Conservation (phyloP, 1,140 invertebrate genomes). For the Drosophila miranda region DNA sequence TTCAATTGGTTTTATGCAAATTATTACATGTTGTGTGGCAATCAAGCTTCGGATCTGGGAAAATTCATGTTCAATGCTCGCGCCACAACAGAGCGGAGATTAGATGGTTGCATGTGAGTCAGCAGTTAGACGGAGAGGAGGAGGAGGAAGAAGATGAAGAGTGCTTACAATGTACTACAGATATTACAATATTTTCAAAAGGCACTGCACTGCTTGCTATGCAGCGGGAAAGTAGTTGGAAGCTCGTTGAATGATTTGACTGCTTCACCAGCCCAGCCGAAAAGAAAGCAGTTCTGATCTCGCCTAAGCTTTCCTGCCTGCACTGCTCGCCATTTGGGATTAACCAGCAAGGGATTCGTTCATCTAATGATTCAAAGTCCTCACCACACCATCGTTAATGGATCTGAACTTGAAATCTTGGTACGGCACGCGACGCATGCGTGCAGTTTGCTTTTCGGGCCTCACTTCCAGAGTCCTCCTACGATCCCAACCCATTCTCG, state of each 20-base stretch:
- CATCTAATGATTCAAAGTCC: too few species aligned
- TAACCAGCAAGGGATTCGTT: too few species aligned
- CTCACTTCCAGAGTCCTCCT: slow-evolving; percentile 9
- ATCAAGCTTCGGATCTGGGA: slow-evolving; percentile 41
- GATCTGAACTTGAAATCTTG: slow-evolving; percentile 25
- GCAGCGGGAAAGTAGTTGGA: too few species aligned
- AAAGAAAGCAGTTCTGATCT: too few species aligned
- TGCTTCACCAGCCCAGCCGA: too few species aligned
- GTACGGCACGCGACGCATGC: slow-evolving; percentile 33
- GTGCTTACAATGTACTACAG: too few species aligned
- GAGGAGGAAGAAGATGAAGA: not conserved
- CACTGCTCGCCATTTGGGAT: not conserved
- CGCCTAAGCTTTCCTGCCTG: not conserved
- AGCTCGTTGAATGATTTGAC: too few species aligned
- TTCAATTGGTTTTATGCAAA: slow-evolving; percentile 25
- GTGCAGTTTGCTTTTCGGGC: slow-evolving; percentile 8
- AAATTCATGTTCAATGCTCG: slow-evolving; percentile 26
- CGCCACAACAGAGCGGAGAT: not conserved
- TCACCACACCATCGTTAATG: slow-evolving; percentile 5
- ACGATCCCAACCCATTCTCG: slow-evolving; percentile 25
- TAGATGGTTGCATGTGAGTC: slow-evolving; percentile 19
- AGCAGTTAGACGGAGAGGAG: not conserved
- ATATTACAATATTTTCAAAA: too few species aligned
- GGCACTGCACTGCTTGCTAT: too few species aligned
- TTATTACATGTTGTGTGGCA: slow-evolving; percentile 40